Evolutionary conservation across 2,888 invertebrate genomes (phyloP), one percentile per base, ranked within the genome.

Genomic region (Tiphia femorata): DNA sequence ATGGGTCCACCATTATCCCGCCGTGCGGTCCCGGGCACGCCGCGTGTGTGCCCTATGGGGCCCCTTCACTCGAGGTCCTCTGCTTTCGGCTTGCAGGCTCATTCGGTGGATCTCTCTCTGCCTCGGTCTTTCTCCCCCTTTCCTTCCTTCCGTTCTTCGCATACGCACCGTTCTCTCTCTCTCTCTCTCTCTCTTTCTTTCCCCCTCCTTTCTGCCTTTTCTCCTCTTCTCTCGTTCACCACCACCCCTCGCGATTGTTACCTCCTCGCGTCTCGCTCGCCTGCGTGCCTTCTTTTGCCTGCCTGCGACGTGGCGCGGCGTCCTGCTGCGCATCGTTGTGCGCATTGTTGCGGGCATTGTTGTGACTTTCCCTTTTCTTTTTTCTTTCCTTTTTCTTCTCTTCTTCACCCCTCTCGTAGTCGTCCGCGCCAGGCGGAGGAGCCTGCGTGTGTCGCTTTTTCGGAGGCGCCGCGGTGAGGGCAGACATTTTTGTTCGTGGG

Each of bases 271-370:
- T n/a, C n/a, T n/a, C 14, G 40, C 33, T 35, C 33, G 41, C 47
- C 49, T 46, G 42, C 38, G 43, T 35, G 43, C 33, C 23, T 8
- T 17, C 41, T 37, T 33, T 25, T 25, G 57, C 41, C 23, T 41
- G 46, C 44, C 37, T 49, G 49, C 42, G 35, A 33, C n/a, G 8
- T 14, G 73, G 66, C 69, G 73, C 72, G 72, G 67, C 79, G 79
- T 74, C 77, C 79, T 76, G 78, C 12, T 16, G 14, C 43, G 77
- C 68, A 54, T 59, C 64, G 67, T 70, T 69, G 67, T 62, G 74
- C 70, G 73, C 75, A 80, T 82, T 82, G 82, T 82, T 81, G 75
- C 67, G 73, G n/a, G n/a, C n/a, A n/a, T n/a, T n/a, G n/a, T n/a
- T n/a, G n/a, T n/a, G n/a, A n/a, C n/a, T n/a, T n/a, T n/a, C 75